These are phyloP conservation scores for Rhodeus uyekii DNA, from an alignment of 2,797 vertebrate species.

Conservation along the genomic window DNA sequence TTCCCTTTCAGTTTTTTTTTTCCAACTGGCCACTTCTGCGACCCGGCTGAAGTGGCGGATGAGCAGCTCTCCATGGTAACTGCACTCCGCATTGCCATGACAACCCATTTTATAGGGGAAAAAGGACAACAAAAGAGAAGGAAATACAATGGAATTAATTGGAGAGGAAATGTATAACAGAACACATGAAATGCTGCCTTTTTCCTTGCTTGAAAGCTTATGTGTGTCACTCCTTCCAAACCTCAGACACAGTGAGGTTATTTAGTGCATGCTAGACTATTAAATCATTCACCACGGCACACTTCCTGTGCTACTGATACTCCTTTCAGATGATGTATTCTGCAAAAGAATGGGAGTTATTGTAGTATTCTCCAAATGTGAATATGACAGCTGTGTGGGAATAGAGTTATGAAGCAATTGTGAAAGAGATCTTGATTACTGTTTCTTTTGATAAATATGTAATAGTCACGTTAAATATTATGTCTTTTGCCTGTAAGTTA, in stretches of 20 bases:
- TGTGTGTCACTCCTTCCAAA: constrained; percentile 1
- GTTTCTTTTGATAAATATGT: not conserved
- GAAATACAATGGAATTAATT: constrained; percentile 44
- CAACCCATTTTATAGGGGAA: constrained; percentile 71
- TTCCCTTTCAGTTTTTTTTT: constrained; percentile 8
- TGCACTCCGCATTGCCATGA: constrained; percentile 78
- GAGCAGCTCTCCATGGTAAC: constrained; percentile 81
- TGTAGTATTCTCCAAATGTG: not conserved
- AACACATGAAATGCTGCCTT: not conserved
- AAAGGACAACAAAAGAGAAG: constrained; percentile 56
- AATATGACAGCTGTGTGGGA: constrained; percentile 14
- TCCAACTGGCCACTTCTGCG: constrained; percentile 58
- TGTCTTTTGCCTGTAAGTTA: not conserved
- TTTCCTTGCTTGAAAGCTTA: not conserved
- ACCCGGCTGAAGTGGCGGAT: constrained; percentile 57
- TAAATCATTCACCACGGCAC: constrained; percentile 2
- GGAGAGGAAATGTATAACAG: not conserved
- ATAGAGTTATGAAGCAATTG: not conserved
- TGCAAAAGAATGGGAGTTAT: constrained; percentile 4
- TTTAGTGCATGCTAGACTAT: constrained; percentile 7
- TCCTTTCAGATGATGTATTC: constrained; percentile 5
- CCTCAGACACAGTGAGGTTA: constrained; percentile 7
- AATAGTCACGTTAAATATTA: not conserved
- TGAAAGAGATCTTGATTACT: not conserved
- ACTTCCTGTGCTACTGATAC: constrained; percentile 9